A percentile compares a stretch with the other conserved stretches of the same genome.
Conservation (phyloP, 1,140 invertebrate species). For the Coptotermes formosanus region DNA sequence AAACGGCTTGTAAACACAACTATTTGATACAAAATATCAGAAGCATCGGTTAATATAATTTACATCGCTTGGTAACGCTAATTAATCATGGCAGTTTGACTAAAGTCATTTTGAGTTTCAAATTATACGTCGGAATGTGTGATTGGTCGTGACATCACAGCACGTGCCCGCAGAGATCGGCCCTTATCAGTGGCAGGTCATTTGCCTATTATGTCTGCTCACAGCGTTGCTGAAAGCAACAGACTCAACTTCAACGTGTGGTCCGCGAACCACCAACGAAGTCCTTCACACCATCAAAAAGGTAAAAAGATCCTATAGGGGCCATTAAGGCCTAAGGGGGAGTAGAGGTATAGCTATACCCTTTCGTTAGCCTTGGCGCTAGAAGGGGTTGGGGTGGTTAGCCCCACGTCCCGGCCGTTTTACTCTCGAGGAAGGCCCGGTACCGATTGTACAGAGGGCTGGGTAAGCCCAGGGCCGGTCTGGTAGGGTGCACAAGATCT, state of each 20-base stretch:
- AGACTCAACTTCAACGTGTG: not conserved
- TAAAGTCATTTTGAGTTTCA: not conserved
- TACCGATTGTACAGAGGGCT: too few species aligned
- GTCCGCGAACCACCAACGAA: not conserved
- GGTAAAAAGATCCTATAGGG: too few species aligned
- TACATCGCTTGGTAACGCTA: not conserved
- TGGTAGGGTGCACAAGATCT: too few species aligned
- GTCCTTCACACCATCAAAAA: too few species aligned
- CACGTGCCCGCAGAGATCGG: not conserved
- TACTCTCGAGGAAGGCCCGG: too few species aligned
- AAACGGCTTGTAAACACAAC: not conserved
- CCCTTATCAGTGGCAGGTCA: not conserved
- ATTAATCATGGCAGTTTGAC: not conserved
- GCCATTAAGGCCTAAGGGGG: too few species aligned
- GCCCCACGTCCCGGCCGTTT: too few species aligned
- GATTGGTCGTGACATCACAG: conserved; percentile 17
- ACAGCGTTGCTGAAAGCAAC: not conserved
- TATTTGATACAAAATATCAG: not conserved
- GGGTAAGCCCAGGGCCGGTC: too few species aligned
- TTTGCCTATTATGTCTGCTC: not conserved
- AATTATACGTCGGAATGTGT: not conserved
- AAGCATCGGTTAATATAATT: not conserved
- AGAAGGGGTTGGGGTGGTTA: too few species aligned
- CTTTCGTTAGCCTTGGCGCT: too few species aligned
- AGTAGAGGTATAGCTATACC: too few species aligned